Percentiles rank a stretch among this genome's conserved stretches.
Evolutionary conservation across 1,140 invertebrate species (phyloP).

Genomic region (Zaprionus vittiger): DNA sequence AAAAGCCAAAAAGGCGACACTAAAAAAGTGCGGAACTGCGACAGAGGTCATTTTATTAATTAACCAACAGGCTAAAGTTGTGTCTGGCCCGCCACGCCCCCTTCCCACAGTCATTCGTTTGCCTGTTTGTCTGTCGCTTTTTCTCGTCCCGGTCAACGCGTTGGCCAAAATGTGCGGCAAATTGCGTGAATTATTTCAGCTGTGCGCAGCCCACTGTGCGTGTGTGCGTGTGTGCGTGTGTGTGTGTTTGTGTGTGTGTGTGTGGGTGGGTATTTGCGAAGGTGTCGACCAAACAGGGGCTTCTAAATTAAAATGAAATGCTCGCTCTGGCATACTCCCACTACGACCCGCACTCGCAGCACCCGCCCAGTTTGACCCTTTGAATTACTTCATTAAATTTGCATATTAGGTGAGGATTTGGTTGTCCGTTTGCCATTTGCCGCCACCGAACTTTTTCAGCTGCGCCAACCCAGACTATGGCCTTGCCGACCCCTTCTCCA

Average conservation of each 20-base stretch:
- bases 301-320: conserved; percentile 72
- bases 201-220: conserved; percentile 24
- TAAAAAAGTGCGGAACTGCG: conserved; percentile 47
- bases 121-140: neutral
- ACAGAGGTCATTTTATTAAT: conserved; percentile 78
- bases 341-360: neutral
- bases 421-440: conserved; percentile 51
- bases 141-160: neutral
- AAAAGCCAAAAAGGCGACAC: conserved; percentile 37
- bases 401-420: conserved; percentile 80
- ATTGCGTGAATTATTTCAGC: conserved; percentile 77
- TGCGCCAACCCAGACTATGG: conserved; percentile 1
- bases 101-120: neutral
- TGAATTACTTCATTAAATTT: conserved; percentile 83
- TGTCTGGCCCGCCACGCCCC: conserved; percentile 9
- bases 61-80: conserved; percentile 64
- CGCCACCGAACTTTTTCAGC: conserved; percentile 59
- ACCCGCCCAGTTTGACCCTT: conserved; percentile 55
- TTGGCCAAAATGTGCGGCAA: conserved; percentile 73
- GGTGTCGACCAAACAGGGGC: conserved; percentile 60
- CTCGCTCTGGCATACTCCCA: conserved; percentile 21
- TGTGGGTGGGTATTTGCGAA: conserved; percentile 30
- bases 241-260: conserved; percentile 9
- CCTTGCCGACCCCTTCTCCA: neutral
- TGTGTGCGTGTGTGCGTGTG: conserved; percentile 4